Percentiles rank a stretch among this genome's conserved stretches.
Evolutionary conservation across 2,797 vertebrate species (phyloP).

Genomic region (Pseudotriccus pelzelni): DNA sequence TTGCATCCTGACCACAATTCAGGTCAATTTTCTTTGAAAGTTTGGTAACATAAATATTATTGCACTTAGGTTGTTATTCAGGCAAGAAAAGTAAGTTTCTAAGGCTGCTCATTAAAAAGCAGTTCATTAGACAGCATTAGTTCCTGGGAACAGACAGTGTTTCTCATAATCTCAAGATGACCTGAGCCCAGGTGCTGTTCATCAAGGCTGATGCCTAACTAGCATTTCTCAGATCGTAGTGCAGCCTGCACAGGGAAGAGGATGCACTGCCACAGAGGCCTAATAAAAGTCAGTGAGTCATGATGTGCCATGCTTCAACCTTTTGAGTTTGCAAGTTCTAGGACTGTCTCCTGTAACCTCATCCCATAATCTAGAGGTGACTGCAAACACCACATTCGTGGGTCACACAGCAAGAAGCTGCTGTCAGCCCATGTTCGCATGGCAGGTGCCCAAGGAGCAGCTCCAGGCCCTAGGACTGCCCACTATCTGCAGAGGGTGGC

Average conservation of each 20-base stretch:
- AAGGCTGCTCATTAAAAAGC: not conserved
- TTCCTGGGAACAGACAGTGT: not conserved
- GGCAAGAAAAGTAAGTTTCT: not conserved
- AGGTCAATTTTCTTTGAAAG: not conserved
- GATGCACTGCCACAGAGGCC: not conserved
- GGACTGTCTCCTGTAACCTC: not conserved
- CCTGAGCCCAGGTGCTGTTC: not conserved
- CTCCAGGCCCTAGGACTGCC: not conserved
- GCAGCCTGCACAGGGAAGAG: not conserved
- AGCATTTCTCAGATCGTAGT: not conserved
- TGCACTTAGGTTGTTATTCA: not conserved
- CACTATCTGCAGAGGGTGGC: not conserved
- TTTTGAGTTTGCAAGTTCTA: not conserved
- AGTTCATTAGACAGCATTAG: not conserved
- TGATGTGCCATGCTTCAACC: not conserved
- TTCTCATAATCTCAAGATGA: not conserved
- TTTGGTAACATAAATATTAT: not conserved
- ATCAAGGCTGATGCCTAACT: not conserved
- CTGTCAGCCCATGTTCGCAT: fast-evolving
- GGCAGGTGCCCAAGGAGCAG: fast-evolving
- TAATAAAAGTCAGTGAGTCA: not conserved
- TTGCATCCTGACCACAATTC: not conserved
- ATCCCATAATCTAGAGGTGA: not conserved
- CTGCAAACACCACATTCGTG: not conserved
- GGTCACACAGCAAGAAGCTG: not conserved